Percentiles rank a stretch among this genome's conserved stretches.
Evolutionary conservation across 2,888 invertebrate species (phyloP).

Genomic region (Leptothorax acervorum): DNA sequence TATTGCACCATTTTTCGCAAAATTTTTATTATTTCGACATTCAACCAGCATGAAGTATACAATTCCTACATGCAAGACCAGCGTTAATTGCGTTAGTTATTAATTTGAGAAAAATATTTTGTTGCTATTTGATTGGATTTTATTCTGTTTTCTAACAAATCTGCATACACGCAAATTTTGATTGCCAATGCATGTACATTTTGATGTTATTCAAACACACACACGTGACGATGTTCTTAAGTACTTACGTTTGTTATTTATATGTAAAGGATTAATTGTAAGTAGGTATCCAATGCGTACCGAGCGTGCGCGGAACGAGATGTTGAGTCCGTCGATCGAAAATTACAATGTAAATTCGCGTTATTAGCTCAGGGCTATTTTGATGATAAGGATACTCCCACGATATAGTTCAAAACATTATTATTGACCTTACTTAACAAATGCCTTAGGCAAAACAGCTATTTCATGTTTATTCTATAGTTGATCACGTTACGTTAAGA

Average conservation of each 20-base stretch:
- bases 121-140: conserved; percentile 14
- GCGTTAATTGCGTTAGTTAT: conserved; percentile 10
- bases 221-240: neutral
- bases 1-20: neutral
- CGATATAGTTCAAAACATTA: conserved; percentile 49
- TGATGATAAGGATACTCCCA: conserved; percentile 25
- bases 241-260: conserved; percentile 2
- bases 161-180: neutral
- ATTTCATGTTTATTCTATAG: neutral
- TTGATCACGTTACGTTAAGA: neutral
- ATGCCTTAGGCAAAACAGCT: conserved; percentile 24
- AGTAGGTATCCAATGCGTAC: neutral
- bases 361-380: conserved; percentile 35
- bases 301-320: neutral
- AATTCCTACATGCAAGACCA: neutral
- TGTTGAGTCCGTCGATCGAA: neutral
- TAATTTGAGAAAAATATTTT: conserved; percentile 6
- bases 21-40: neutral
- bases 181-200: neutral
- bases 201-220: neutral
- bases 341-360: conserved; percentile 44
- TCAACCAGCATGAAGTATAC: neutral
- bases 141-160: conserved; percentile 11
- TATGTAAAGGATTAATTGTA: conserved; percentile 2
- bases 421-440: conserved; percentile 34